These are phyloP conservation scores for Ciconia maguari DNA, from an alignment of 2,113 vertebrate genomes.

Conservation along the genomic window DNA sequence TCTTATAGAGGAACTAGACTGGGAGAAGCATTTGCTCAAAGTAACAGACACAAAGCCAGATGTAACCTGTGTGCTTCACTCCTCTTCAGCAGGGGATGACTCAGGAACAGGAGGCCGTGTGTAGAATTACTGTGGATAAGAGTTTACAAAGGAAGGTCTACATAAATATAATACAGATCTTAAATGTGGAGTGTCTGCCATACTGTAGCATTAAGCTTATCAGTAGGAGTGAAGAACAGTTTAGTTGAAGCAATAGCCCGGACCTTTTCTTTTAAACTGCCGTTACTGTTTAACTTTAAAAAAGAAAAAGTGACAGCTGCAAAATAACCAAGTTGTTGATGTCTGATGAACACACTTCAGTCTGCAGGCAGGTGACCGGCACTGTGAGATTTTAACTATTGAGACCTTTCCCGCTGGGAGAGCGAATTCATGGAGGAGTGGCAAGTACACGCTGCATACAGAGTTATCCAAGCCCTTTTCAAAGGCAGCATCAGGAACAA, in stretches of 20 bases:
- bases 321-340: neutral
- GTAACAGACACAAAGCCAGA: neutral
- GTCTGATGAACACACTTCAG: neutral
- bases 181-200: neutral
- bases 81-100: neutral
- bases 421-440: neutral
- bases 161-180: neutral
- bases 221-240: neutral
- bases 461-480: neutral
- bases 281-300: neutral
- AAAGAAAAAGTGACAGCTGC: neutral
- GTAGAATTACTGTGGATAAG: neutral
- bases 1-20: neutral
- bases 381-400: neutral
- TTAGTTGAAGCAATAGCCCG: neutral
- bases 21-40: neutral
- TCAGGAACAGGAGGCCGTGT: fast-evolving
- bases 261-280: neutral
- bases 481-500: neutral
- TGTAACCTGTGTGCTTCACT: neutral
- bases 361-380: neutral
- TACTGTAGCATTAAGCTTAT: neutral
- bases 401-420: neutral
- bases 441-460: neutral
- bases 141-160: neutral